A percentile compares a stretch with the other conserved stretches of the same genome.
phyloP scores from a whole-genome alignment of 2,797 vertebrate species.

The Sarcoramphus papa region DNA sequence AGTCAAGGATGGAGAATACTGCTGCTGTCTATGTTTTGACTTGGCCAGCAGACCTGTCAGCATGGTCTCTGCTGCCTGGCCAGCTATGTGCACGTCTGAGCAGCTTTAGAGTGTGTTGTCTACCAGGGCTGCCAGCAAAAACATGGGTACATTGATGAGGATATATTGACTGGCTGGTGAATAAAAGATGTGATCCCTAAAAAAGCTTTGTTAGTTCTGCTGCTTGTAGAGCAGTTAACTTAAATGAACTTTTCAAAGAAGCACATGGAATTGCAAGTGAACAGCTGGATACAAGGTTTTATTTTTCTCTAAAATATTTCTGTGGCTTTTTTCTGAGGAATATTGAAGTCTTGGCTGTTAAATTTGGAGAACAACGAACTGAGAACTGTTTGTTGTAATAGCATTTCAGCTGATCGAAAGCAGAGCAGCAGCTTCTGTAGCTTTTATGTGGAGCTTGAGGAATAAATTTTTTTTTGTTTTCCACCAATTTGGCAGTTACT shows the following conservation, averaged over 20 bases:
- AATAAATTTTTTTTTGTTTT: neutral
- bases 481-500: neutral
- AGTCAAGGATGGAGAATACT: neutral
- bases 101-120: neutral
- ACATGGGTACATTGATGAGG: neutral
- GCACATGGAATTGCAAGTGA: neutral
- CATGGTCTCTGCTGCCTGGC: neutral
- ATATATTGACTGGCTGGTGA: neutral
- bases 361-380: neutral
- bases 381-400: neutral
- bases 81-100: neutral
- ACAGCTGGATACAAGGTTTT: neutral
- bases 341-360: neutral
- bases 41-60: neutral
- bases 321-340: neutral
- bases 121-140: neutral
- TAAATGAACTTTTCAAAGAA: neutral
- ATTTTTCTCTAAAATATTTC: neutral
- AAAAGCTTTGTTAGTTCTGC: neutral
- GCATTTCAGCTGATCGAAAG: neutral
- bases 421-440: neutral
- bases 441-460: neutral
- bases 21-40: neutral
- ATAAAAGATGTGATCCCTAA: neutral
- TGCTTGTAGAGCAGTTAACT: neutral